Evolutionary conservation across 2,113 vertebrate species (phyloP), one percentile per base, ranked within the genome.

Genomic region (Petrocephalus zakoni): DNA sequence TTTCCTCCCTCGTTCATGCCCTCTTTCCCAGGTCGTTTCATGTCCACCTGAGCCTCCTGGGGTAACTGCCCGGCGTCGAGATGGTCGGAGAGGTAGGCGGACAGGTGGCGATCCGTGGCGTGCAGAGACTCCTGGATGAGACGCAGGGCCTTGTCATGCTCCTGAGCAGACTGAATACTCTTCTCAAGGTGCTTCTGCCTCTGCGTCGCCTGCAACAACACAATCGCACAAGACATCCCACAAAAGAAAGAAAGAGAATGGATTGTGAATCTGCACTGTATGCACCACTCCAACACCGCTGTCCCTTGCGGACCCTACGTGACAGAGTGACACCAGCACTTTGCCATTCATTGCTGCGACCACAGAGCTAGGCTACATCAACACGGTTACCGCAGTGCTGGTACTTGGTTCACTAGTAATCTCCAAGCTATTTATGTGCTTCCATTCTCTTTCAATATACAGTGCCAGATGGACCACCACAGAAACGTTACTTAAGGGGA

Each of bases 51-150:
- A 42, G 98, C 96, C 93, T 99, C 98, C 94, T 99, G 98, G 25
- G 98, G 98, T 89, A 98, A 96, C 91, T 99, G 98, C 53, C 95
- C 96, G 89, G 98, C 98, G n/a, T 99, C 98, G 64, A 97, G 95
- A 89, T 97, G 97, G 93, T 99, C 97, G 2, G 95, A 93, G 92
- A 96, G 92, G 91, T 97, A 99, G 46, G 96, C 92, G 52, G 95
- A 89, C 72, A 99, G 92, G 94, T 99, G 97, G n/a, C 96, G 96
- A 92, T 99, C 97, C 34, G 97, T 96, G 89, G 91, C 94, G 88
- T 94, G 94, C 64, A 99, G 94, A 11, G 97, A 96, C 1, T 98
- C 98, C 82, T 98, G 97, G 93, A 99, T 98, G 90, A 96, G 91
- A 61, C 95, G 93, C 58, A 99, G 96, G 0, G 96, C 94, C 94